phyloP scores from a whole-genome alignment of 1,140 invertebrate species.

The Nylanderia fulva region DNA sequence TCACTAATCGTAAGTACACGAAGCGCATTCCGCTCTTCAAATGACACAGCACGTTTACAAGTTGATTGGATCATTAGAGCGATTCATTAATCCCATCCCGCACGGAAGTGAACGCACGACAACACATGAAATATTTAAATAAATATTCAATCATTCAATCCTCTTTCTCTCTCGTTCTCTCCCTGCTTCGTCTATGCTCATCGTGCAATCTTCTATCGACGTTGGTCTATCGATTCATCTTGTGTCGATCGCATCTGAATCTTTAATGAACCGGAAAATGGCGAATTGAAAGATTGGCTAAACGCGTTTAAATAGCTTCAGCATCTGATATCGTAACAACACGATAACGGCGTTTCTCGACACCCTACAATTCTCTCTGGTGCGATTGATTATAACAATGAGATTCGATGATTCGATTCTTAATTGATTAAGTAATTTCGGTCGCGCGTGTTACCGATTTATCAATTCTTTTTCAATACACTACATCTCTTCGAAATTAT shows the following conservation, averaged over 20 bases:
- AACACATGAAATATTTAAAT: not conserved
- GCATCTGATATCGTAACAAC: not conserved
- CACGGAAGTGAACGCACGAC: not conserved
- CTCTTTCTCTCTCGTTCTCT: too few species aligned
- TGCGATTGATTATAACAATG: not conserved
- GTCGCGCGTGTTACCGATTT: not conserved
- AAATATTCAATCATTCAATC: constrained; percentile 40
- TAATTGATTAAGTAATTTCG: not conserved
- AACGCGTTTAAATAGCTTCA: constrained; percentile 6
- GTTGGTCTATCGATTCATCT: not conserved
- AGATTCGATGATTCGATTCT: not conserved
- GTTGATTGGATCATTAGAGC: constrained; percentile 40
- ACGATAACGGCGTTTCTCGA: not conserved
- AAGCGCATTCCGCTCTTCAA: constrained; percentile 20
- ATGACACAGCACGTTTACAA: constrained; percentile 28
- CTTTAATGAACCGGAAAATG: constrained; percentile 44
- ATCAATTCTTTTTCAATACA: constrained; percentile 3
- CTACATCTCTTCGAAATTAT: not conserved
- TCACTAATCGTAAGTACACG: constrained; percentile 32
- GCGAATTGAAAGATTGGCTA: constrained; percentile 29
- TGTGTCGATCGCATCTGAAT: constrained; percentile 7
- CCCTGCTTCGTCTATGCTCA: not conserved
- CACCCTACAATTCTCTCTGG: not conserved
- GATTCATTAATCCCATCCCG: constrained; percentile 6
- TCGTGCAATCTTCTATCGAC: not conserved